Evolutionary conservation across 2,797 vertebrate species (phyloP).

Genomic region (Peromyscus attwateri): DNA sequence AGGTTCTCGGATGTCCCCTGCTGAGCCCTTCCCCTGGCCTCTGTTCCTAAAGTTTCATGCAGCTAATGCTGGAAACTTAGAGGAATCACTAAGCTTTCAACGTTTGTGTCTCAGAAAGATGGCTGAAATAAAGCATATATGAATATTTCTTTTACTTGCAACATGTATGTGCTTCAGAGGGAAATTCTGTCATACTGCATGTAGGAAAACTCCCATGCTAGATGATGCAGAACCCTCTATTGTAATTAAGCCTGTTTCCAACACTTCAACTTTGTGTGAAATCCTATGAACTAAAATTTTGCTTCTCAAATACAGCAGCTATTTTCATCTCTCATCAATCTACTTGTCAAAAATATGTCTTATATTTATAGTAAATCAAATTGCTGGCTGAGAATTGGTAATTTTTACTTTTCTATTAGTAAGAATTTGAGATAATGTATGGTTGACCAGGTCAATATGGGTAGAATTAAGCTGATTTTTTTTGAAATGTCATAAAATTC

Average conservation of each 20-base stretch:
- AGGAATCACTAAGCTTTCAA: not conserved
- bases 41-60: not conserved
- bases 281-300: not conserved
- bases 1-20: not conserved
- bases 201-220: not conserved
- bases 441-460: not conserved
- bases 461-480: slow-evolving; percentile 17
- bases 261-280: not conserved
- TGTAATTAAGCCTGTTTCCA: not conserved
- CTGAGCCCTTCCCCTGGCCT: not conserved
- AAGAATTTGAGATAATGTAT: slow-evolving; percentile 24
- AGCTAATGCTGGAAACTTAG: not conserved
- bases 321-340: not conserved
- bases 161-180: not conserved
- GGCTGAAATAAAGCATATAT: not conserved
- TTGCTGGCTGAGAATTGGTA: not conserved
- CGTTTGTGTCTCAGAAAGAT: not conserved
- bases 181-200: not conserved
- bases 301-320: not conserved
- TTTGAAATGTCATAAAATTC: slow-evolving; percentile 29
- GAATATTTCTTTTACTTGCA: not conserved
- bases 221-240: not conserved
- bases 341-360: not conserved
- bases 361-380: slow-evolving; percentile 9
- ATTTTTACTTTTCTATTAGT: slow-evolving; percentile 3